Evolutionary conservation across 2,888 invertebrate genomes (phyloP), one percentile per base, ranked within the genome.

Genomic region (Epinotia demarniana): DNA sequence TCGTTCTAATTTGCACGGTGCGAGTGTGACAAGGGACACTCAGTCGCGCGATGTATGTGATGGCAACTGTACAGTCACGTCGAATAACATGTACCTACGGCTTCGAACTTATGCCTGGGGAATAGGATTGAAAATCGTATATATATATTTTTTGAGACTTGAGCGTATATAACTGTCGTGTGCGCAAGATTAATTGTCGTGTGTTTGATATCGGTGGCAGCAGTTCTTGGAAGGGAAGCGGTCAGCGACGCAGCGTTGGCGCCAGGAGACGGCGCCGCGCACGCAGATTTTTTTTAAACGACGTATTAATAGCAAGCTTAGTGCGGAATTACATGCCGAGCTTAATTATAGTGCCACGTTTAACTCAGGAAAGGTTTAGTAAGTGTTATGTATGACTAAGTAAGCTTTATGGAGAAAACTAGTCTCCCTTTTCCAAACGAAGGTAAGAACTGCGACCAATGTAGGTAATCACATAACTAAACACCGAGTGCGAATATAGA

Each of bases 221-320:
- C 80, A 86, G 80, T 93, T 93, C 92, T 89, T 89, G 91, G 92
- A 93, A 93, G 84, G 62, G 64, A 57, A 68, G 63, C 88, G 84
- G 85, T 81, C 85, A 82, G 78, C 84, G 84, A 79, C 80, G 82
- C 85, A 81, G 80, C 83, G 72, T 70, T 84, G 93, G 93, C 93
- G 93, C 93, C 93, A 88, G 76, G 78, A 79, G 78, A 77, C 86
- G 91, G 93, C 93, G 92, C 92, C 92, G 64, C 58, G 70, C 64
- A 70, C 75, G 66, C 69, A 58, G 61, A 62, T 71, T 71, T 75
- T 72, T 58, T 61, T n/a, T n/a, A n/a, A 72, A 75, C 60, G 61
- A 57, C 67, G 55, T 75, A 71, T 71, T 55, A 71, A 71, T 71
- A 66, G 60, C 66, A 33, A 53, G 66, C 66, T 71, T 60, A 61